These are phyloP conservation scores for Passer montanus DNA, from an alignment of 2,113 vertebrate species.

Conservation along the genomic window DNA sequence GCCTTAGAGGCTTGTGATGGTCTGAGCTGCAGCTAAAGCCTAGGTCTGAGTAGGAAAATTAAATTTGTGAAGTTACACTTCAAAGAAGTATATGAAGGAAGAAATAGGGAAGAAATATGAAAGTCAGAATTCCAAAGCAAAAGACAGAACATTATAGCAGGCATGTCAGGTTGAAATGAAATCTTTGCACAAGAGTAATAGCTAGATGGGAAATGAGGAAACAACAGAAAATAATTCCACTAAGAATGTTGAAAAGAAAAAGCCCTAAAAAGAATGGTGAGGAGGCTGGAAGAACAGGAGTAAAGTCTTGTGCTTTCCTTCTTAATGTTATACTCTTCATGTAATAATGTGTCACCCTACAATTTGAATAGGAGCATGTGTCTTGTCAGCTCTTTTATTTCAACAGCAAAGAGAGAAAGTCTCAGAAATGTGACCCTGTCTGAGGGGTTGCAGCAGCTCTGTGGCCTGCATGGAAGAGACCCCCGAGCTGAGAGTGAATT, in stretches of 20 bases:
- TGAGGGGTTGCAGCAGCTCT: background rate
- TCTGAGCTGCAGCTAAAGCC: background rate
- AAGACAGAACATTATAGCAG: background rate
- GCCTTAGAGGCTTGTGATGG: background rate
- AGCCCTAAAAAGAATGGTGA: background rate
- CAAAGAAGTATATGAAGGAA: background rate
- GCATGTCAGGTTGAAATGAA: background rate
- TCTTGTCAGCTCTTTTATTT: slow-evolving; percentile 10
- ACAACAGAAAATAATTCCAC: background rate
- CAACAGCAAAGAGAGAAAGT: background rate
- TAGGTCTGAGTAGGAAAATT: background rate
- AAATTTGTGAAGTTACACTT: background rate
- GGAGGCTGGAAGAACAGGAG: background rate
- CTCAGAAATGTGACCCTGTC: background rate
- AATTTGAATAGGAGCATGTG: background rate
- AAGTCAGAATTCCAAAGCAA: background rate
- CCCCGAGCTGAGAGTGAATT: background rate
- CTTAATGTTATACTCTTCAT: background rate
- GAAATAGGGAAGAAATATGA: background rate
- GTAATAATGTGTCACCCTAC: background rate
- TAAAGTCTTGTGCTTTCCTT: background rate
- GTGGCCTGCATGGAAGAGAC: background rate
- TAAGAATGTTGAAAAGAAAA: background rate
- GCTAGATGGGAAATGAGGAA: background rate
- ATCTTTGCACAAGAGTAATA: background rate